Evolutionary conservation across 2,797 vertebrate species (phyloP).

Genomic region (Sebastes taczanowskii): DNA sequence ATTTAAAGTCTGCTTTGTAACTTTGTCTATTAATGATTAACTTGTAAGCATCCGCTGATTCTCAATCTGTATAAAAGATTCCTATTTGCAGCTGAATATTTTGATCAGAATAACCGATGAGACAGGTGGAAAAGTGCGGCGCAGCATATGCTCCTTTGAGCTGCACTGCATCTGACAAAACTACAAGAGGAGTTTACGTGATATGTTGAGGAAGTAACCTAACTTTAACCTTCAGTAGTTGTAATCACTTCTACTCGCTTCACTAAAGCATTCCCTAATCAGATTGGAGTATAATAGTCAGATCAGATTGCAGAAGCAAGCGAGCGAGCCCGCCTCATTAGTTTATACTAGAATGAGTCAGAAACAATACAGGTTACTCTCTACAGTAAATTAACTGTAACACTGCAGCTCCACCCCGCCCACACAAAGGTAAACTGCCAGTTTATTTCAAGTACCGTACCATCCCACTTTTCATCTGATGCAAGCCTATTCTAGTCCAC

Average conservation of each 20-base stretch:
- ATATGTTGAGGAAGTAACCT: constrained; percentile 1
- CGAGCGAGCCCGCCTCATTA: constrained; percentile 17
- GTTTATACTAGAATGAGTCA: constrained; percentile 26
- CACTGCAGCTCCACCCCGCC: constrained; percentile 7
- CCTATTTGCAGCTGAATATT: constrained; percentile 5
- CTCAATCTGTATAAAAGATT: constrained; percentile 21
- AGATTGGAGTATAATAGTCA: not conserved
- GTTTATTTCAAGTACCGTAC: not conserved
- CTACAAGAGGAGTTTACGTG: not conserved
- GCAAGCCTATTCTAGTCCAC: constrained; percentile 46
- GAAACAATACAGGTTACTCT: constrained; percentile 18
- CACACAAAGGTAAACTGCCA: constrained; percentile 15
- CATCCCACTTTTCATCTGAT: constrained; percentile 14
- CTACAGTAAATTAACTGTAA: constrained; percentile 29
- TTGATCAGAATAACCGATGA: not conserved
- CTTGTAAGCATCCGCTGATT: constrained; percentile 15
- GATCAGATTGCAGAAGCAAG: constrained; percentile 26
- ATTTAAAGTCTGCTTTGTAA: constrained; percentile 63
- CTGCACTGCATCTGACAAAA: not conserved
- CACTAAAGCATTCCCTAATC: constrained; percentile 12
- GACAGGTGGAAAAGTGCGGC: not conserved
- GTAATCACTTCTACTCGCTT: constrained; percentile 13
- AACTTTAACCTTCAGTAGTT: constrained; percentile 3
- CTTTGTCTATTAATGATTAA: constrained; percentile 66
- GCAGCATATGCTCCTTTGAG: not conserved